A percentile compares a stretch with the other conserved stretches of the same genome.
These are phyloP conservation scores for Synanthedon andrenaeformis DNA, from an alignment of 2,888 invertebrate genomes.

Conservation along the genomic window DNA sequence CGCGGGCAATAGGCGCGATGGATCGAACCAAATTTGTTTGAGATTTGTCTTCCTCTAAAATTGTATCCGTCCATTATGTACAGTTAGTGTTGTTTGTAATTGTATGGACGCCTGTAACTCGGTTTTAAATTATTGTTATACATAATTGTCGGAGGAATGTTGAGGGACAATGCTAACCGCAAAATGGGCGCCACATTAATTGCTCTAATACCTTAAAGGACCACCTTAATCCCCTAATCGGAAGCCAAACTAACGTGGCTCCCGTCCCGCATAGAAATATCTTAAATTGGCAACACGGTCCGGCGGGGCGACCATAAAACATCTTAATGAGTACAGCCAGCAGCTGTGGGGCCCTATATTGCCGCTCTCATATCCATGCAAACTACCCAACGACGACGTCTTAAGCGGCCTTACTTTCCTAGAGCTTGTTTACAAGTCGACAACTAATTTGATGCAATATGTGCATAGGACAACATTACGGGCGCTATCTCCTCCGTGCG, in stretches of 20 bases:
- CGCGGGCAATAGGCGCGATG: constrained; percentile 51
- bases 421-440: constrained; percentile 66
- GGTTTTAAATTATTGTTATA: constrained; percentile 1
- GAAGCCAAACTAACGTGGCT: constrained; percentile 67
- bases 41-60: constrained; percentile 37
- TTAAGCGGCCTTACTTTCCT: constrained; percentile 65
- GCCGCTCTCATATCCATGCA: constrained; percentile 70
- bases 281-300: constrained; percentile 70
- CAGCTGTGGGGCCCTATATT: constrained; percentile 68
- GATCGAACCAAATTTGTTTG: constrained; percentile 46
- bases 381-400: constrained; percentile 64
- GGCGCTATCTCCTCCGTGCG: constrained; percentile 64
- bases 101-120: not conserved
- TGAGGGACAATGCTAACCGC: constrained; percentile 44
- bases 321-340: constrained; percentile 70
- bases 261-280: constrained; percentile 68
- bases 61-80: constrained; percentile 28
- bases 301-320: constrained; percentile 69
- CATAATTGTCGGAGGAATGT: constrained; percentile 14
- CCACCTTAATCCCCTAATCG: constrained; percentile 68
- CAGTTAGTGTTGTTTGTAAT: constrained; percentile 23
- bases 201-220: constrained; percentile 66
- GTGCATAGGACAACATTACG: constrained; percentile 70
- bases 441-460: constrained; percentile 73
- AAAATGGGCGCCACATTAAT: constrained; percentile 63